A percentile compares a stretch with the other conserved stretches of the same genome.
Evolutionary conservation across 2,113 vertebrate species (phyloP).

Genomic region (Chelonoidis abingdonii): DNA sequence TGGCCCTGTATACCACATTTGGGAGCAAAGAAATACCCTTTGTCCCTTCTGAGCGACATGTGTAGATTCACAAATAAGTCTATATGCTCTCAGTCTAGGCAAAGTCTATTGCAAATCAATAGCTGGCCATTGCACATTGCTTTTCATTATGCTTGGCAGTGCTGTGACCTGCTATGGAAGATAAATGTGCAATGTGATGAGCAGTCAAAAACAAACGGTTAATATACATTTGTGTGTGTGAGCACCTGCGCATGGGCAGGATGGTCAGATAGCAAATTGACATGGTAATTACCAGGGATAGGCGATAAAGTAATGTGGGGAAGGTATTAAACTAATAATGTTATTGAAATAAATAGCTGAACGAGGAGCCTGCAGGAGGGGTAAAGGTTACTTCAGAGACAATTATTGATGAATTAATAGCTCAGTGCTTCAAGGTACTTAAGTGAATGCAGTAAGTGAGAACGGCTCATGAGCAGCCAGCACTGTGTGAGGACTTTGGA

Average conservation of each 20-base stretch:
- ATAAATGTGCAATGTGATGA: not conserved
- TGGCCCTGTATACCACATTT: constrained; percentile 22
- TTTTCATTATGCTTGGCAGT: not conserved
- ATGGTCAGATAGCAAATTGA: not conserved
- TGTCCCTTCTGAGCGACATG: accelerated
- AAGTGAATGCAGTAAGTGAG: not conserved
- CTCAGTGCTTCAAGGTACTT: not conserved
- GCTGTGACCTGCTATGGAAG: not conserved
- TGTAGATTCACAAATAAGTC: constrained; percentile 4
- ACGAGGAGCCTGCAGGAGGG: accelerated
- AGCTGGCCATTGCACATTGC: not conserved
- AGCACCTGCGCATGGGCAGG: accelerated
- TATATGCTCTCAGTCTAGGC: constrained; percentile 30
- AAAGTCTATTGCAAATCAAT: constrained; percentile 61
- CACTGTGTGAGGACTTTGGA: not conserved
- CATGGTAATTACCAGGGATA: not conserved
- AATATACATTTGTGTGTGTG: accelerated
- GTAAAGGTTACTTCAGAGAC: accelerated
- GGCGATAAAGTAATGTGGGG: not conserved
- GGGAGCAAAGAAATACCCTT: not conserved
- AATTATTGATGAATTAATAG: not conserved
- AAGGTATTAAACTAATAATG: not conserved
- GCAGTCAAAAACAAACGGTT: accelerated
- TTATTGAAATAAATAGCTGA: not conserved
- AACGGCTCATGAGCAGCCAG: not conserved